Evolutionary conservation across 1,140 invertebrate genomes (phyloP).

Genomic region (Drosophila orena): DNA sequence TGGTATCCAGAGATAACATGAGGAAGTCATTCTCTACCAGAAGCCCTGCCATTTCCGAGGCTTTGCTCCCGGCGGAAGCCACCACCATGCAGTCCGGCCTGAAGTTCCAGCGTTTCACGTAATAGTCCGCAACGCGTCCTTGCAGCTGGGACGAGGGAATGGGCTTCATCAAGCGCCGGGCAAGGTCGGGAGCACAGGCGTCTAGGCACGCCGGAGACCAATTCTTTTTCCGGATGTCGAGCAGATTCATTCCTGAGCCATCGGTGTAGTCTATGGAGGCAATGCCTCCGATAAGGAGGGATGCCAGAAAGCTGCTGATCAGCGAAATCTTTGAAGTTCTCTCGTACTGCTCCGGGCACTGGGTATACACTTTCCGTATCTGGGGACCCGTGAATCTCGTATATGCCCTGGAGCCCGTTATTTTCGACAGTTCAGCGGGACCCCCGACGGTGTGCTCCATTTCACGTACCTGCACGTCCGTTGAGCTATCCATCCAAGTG

Average conservation of each 20-base stretch:
- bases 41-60: conserved; percentile 92
- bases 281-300: conserved; percentile 93
- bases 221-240: conserved; percentile 91
- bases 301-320: conserved; percentile 95
- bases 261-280: conserved; percentile 96
- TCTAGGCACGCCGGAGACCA: conserved; percentile 92
- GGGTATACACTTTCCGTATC: conserved; percentile 93
- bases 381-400: conserved; percentile 96
- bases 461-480: conserved; percentile 90
- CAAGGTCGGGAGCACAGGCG: conserved; percentile 89
- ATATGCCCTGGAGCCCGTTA: conserved; percentile 96
- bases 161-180: conserved; percentile 89
- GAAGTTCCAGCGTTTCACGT: conserved; percentile 94
- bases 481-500: conserved; percentile 97
- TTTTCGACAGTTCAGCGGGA: conserved; percentile 90
- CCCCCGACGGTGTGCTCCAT: conserved; percentile 93
- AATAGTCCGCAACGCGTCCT: conserved; percentile 91
- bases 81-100: conserved; percentile 91
- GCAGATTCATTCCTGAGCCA: conserved; percentile 98
- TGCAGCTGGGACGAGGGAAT: conserved; percentile 89
- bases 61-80: conserved; percentile 96
- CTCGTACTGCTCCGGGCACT: conserved; percentile 89
- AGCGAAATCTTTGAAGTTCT: conserved; percentile 95
- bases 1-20: conserved; percentile 94
- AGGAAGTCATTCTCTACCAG: conserved; percentile 91